Percentiles rank a stretch among this genome's conserved stretches.
Conservation (phyloP, 2,113 vertebrate genomes). For the Oceanites oceanicus region DNA sequence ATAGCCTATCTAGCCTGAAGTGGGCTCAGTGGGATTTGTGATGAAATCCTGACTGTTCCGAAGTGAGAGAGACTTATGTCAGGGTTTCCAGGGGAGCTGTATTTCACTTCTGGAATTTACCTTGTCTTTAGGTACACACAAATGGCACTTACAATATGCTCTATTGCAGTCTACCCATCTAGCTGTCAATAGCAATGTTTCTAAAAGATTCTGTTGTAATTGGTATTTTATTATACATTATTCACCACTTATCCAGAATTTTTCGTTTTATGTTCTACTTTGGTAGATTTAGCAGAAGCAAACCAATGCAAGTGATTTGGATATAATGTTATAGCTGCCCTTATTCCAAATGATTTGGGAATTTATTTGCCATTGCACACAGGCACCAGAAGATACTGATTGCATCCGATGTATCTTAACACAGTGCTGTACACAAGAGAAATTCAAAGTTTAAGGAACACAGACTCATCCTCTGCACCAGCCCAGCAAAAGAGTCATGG, state of each 20-base stretch:
- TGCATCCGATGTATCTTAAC: neutral
- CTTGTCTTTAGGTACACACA: neutral
- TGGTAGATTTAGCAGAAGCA: neutral
- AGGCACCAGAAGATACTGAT: neutral
- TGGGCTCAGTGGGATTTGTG: neutral
- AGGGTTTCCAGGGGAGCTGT: neutral
- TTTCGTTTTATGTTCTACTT: neutral
- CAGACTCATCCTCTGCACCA: neutral
- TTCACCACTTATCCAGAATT: neutral
- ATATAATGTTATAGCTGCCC: neutral
- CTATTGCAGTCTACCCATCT: neutral
- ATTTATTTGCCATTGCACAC: neutral
- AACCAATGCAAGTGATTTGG: neutral
- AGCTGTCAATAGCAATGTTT: neutral
- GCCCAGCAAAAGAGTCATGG: neutral
- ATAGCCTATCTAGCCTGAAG: neutral
- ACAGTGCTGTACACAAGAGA: neutral
- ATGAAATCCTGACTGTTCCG: neutral
- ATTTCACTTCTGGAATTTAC: slow-evolving; percentile 3
- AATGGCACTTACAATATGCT: neutral
- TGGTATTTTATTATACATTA: neutral
- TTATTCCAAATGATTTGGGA: neutral
- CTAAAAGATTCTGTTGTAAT: neutral
- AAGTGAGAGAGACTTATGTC: slow-evolving; percentile 7
- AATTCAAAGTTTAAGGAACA: neutral